Evolutionary conservation across 2,113 vertebrate genomes (phyloP).

Genomic region (Caranx melampygus): DNA sequence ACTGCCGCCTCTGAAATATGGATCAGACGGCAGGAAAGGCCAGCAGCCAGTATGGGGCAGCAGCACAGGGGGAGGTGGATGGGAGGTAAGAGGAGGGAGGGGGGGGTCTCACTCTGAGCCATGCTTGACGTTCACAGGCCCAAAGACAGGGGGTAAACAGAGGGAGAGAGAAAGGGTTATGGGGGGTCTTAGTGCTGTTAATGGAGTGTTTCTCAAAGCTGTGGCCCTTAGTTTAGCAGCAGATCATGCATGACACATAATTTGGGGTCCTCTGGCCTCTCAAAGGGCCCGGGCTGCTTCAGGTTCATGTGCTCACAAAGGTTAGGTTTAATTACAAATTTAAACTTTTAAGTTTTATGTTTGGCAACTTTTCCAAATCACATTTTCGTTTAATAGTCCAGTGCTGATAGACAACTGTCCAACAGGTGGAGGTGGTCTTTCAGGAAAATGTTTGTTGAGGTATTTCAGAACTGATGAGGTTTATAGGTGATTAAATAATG

Average conservation of each 20-base stretch:
- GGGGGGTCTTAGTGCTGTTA: slow-evolving; percentile 64
- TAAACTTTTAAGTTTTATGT: background rate
- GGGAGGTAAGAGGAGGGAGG: slow-evolving; percentile 29
- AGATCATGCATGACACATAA: slow-evolving; percentile 22
- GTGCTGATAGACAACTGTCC: background rate
- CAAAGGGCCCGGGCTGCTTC: background rate
- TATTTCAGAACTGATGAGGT: background rate
- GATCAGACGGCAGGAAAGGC: slow-evolving; percentile 83
- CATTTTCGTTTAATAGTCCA: background rate
- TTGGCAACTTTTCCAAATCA: background rate
- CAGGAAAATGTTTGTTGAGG: background rate
- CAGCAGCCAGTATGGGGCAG: slow-evolving; percentile 79
- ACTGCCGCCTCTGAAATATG: slow-evolving; percentile 81
- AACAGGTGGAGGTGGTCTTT: background rate
- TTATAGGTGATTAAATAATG: background rate
- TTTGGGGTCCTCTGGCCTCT: slow-evolving; percentile 21
- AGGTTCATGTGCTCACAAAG: background rate
- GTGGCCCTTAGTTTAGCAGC: slow-evolving; percentile 38
- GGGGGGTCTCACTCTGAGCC: slow-evolving; percentile 59
- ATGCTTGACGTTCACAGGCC: slow-evolving; percentile 72
- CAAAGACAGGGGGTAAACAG: slow-evolving; percentile 40
- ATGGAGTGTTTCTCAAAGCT: slow-evolving; percentile 58
- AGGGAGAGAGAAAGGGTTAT: slow-evolving; percentile 30
- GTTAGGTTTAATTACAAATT: slow-evolving; percentile 5
- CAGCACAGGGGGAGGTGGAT: slow-evolving; percentile 58